A percentile compares a stretch with the other conserved stretches of the same genome.
Conservation (phyloP, 2,113 vertebrate genomes). For the Macrotis lagotis region DNA sequence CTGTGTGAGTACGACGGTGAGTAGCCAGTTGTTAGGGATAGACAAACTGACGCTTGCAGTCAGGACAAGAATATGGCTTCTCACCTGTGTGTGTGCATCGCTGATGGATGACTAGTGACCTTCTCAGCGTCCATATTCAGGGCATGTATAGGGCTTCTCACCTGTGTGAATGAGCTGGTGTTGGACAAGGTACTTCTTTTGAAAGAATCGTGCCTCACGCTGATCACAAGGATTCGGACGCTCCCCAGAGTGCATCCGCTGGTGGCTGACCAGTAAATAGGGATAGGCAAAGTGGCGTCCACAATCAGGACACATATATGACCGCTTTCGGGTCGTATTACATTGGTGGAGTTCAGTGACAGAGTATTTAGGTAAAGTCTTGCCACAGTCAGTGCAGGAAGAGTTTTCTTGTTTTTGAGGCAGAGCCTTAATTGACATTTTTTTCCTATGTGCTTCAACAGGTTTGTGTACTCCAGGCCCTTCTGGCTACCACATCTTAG, state of each 20-base stretch:
- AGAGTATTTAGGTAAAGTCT: conserved; percentile 66
- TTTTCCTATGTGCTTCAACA: conserved; percentile 70
- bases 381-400: conserved; percentile 77
- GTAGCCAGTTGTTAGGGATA: conserved; percentile 39
- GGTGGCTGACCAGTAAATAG: conserved; percentile 36
- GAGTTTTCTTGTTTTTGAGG: conserved; percentile 73
- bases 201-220: conserved; percentile 30
- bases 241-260: conserved; percentile 18
- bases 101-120: conserved; percentile 51
- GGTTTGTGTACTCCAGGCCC: conserved; percentile 42
- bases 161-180: conserved; percentile 24
- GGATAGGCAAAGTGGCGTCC: conserved; percentile 40
- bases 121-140: conserved; percentile 20
- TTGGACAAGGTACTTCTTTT: conserved; percentile 6
- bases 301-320: conserved; percentile 30
- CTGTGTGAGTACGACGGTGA: conserved; percentile 13
- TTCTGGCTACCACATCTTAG: conserved; percentile 64
- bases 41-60: conserved; percentile 44
- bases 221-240: conserved; percentile 25
- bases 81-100: conserved; percentile 39
- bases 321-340: not conserved
- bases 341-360: conserved; percentile 75
- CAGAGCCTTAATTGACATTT: conserved; percentile 69
- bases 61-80: conserved; percentile 42
- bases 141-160: conserved; percentile 52